Evolutionary conservation across 2,113 vertebrate genomes (phyloP).

Genomic region (Bambusicola thoracicus): DNA sequence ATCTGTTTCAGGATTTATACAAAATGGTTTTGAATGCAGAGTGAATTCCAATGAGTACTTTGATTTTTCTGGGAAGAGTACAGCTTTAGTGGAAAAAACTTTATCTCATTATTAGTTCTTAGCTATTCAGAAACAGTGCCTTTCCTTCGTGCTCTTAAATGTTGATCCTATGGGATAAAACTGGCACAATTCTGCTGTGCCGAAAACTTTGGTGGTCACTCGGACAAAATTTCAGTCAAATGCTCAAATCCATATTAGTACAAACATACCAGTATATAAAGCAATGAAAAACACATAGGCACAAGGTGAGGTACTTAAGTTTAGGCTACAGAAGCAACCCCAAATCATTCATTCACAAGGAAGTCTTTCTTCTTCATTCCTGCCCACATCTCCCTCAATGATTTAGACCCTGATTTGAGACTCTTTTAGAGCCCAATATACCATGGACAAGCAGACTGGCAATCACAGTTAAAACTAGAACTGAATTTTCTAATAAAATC

Average conservation of each 20-base stretch:
- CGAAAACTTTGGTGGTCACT: neutral
- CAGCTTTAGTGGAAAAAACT: neutral
- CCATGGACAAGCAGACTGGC: neutral
- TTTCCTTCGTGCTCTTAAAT: neutral
- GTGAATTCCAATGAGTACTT: neutral
- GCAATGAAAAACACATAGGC: neutral
- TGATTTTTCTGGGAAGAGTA: neutral
- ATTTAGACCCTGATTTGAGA: neutral
- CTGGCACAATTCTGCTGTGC: neutral
- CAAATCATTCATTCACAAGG: neutral
- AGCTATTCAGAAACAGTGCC: neutral
- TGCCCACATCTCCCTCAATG: neutral
- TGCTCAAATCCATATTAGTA: neutral
- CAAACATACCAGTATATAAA: neutral
- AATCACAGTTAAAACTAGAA: neutral
- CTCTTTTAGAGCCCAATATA: neutral
- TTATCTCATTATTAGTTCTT: neutral
- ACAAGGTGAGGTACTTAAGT: neutral
- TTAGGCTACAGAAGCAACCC: neutral
- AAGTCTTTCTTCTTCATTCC: neutral
- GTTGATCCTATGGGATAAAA: neutral
- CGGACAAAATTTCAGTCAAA: neutral
- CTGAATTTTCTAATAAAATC: neutral
- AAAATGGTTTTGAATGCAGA: neutral
- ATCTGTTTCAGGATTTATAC: too few species aligned